Evolutionary conservation across 2,797 vertebrate genomes (phyloP), one percentile per base, ranked within the genome.

Genomic region (Neoniphon sammara): DNA sequence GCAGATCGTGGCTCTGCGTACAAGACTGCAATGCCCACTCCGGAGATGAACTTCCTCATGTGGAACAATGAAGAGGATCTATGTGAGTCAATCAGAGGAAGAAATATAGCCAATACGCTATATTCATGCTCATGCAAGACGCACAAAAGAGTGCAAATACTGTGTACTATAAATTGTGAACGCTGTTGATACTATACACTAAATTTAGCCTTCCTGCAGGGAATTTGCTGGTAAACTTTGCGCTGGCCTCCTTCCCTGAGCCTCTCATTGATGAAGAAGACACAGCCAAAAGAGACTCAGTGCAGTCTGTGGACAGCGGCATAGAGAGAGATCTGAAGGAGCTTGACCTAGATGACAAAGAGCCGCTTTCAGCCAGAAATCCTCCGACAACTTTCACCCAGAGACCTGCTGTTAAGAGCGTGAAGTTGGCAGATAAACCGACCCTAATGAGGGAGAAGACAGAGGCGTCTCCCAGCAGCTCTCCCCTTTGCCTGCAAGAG

Each of bases 61-160:
- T 97, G 96, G 96, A 94, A 78, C 0, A 90, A 95, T 5, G 94
- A 95, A 0, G 93, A 96, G 18, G 94, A 95, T 79, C 94, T 97
- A 71, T 96, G 96, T 96, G 86, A 93, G 96, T 69, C 23, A 17
- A 12, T 42, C 21, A 36, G 4, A 46, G 17, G 34, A 52, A 63
- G 11, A 14, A 46, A 55, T 11, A 46, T 1, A 9, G 10, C n/a
- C 50, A 20, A 52, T 6, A 46, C 4, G 5, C 10, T 53, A 53
- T 21, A 14, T 21, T 23, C 62, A 31, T 10, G 1, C 49, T 61
- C 10, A 66, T 47, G 34, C 15, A 17, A 65, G 3, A 59, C 39
- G 25, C 17, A 25, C 8, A 50, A 20, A 60, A 20, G 5, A 53
- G 50, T 3, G 10, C 50, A 23, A 12, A 55, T 17, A 55, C 17